Base-by-base conservation (phyloP, 1,140 invertebrate species). In the Spodoptera litura region DNA sequence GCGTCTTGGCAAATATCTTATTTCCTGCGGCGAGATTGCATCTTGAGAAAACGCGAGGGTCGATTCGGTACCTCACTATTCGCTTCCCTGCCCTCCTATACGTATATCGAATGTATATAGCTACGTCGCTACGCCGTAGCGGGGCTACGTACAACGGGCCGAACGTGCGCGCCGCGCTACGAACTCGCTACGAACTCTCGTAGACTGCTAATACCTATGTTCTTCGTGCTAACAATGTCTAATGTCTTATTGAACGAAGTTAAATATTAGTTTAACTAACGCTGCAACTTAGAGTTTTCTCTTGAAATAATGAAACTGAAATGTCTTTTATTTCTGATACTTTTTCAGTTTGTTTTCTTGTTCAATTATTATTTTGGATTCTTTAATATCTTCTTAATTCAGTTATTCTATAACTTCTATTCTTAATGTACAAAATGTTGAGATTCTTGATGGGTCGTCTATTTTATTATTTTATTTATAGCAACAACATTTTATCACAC, bases 1-100 rank as follows among this genome's bases (percentile, higher is more conserved):
- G 93, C 93, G 93, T 94, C 93, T 94, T 93, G 86, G 92, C 91
- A 94, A 94, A 94, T 94, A 94, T 94, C 93, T 94, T 94, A 94
- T 94, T 94, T 94, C 93, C 93, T 94, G 91, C 84, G 91, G 91
- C 91, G 91, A 94, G 91, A 94, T 94, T 94, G 93, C 93, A 94
- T 94, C 93, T 93, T 93, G 92, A 93, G 92, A 94, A 94, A 94
- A 92, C 93, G 90, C 90, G 90, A 90, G 91, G 89, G 90, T 94
- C 87, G 90, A 85, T 88, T 89, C 88, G 81, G 85, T 85, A 82
- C 85, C 86, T 88, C 88, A 89, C 91, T 91, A 92, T 90, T 91
- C 89, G 86, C 88, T 88, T 87, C 89, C 89, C 85, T 78, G 81
- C 86, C 84, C 83, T 85, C 76, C 64, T 78, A 70, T 53, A 52